These are phyloP conservation scores for Oreochromis spilurus DNA, from an alignment of 2,113 vertebrate species.

Conservation along the genomic window DNA sequence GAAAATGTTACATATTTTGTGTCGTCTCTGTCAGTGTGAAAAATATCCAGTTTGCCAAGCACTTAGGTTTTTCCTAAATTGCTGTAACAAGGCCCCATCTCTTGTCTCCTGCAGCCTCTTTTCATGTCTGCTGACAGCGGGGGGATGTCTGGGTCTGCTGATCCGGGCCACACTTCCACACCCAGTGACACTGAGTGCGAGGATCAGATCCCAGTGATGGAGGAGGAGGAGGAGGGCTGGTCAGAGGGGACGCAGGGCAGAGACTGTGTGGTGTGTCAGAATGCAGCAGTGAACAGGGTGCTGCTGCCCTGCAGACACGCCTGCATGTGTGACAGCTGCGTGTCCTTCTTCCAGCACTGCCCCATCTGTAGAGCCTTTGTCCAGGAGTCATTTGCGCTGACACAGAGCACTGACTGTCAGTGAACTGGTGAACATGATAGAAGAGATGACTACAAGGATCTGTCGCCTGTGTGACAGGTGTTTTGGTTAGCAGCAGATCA, in stretches of 20 bases:
- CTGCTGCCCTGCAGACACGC: slow-evolving; percentile 92
- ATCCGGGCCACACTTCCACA: neutral
- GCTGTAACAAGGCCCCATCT: neutral
- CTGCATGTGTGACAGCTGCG: slow-evolving; percentile 85
- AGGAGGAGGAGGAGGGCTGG: slow-evolving; percentile 64
- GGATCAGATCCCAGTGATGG: slow-evolving; percentile 24
- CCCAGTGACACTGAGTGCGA: neutral
- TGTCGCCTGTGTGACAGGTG: neutral
- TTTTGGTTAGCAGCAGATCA: neutral
- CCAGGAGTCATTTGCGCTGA: slow-evolving; percentile 83
- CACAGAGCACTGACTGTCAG: neutral
- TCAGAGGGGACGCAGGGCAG: slow-evolving; percentile 65
- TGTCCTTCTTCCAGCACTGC: slow-evolving; percentile 85
- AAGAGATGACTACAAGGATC: neutral
- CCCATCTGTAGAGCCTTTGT: slow-evolving; percentile 92
- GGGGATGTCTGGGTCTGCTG: neutral
- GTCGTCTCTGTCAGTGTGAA: neutral
- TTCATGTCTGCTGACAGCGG: slow-evolving; percentile 87
- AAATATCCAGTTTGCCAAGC: neutral
- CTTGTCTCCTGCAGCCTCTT: slow-evolving; percentile 77
- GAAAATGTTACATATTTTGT: neutral
- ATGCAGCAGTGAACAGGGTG: slow-evolving; percentile 85
- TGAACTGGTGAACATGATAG: neutral
- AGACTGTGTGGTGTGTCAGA: slow-evolving; percentile 96
- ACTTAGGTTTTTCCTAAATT: neutral